Evolutionary conservation across 2,113 vertebrate genomes (phyloP), one percentile per base, ranked within the genome.

Genomic region (Stictonetta naevosa): DNA sequence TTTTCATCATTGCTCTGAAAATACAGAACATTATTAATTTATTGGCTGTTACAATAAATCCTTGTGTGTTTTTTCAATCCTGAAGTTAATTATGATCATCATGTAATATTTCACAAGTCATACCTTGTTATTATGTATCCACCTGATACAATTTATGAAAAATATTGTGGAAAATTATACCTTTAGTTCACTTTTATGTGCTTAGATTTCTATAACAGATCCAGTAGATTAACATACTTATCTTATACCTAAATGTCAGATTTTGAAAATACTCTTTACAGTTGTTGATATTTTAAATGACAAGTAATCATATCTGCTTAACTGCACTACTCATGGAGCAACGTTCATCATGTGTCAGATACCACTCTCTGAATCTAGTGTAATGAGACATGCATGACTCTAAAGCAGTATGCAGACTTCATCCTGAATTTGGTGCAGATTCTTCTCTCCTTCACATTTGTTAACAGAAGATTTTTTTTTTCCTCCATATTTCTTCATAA

Each of bases 301-400:
- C 29, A 53, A 14, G 0, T 60, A 22, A 77, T 36, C 8, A 3
- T 0, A 2, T 25, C 34, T 76, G 2, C 10, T 38, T 84, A 69
- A 48, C 40, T 18, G 13, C 13, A 3, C 6, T 60, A 20, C 9
- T 74, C 10, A 25, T 69, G 55, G 36, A 62, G 14, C 21, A 50
- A 17, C 6, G 22, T 26, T 40, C 16, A n/a, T 31, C 10, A 33
- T 8, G 7, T 2, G 1, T 71, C 64, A 75, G 17, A 34, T 26
- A 40, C 12, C 1, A 2, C 14, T 40, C 7, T 34, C 33, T 59
- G n/a, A 31, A 23, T 75, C 16, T 21, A 16, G 8, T 10, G 20
- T 44, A 60, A 25, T 14, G 28, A 79, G 18, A 42, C 2, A 25
- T 10, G 11, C 14, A 38, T 26, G 10, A 40, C 19, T 76, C 25